A percentile compares a stretch with the other conserved stretches of the same genome.
phyloP scores from a whole-genome alignment of 2,797 vertebrate species.

The Syncerus caffer region DNA sequence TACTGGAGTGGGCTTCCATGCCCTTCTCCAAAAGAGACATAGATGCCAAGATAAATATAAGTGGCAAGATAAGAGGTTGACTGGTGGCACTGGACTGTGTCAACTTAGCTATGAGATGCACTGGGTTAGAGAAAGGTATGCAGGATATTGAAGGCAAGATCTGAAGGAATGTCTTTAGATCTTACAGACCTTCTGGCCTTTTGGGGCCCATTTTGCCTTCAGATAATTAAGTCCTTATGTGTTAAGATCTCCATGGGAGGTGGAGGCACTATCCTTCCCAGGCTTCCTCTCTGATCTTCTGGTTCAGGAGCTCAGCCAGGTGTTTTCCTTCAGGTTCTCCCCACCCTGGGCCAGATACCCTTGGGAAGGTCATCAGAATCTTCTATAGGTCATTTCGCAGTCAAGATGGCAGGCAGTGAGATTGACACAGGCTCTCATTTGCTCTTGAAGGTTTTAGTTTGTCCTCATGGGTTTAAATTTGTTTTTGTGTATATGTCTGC shows the following conservation, averaged over 20 bases:
- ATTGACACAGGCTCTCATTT: neutral
- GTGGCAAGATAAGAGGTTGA: neutral
- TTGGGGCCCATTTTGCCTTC: neutral
- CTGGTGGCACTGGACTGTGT: neutral
- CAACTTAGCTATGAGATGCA: neutral
- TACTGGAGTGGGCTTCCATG: neutral
- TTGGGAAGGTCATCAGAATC: accelerated
- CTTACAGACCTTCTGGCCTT: neutral
- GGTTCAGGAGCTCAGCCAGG: no score
- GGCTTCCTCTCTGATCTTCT: neutral
- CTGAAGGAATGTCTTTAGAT: neutral
- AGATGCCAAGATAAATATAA: neutral
- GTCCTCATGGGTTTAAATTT: neutral
- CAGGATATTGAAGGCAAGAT: neutral
- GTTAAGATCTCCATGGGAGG: neutral
- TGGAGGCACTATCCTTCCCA: neutral
- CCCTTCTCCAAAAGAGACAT: neutral
- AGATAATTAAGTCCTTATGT: accelerated
- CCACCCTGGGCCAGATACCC: neutral
- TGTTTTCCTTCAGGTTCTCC: neutral
- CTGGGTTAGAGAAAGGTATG: neutral
- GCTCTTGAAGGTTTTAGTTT: neutral
- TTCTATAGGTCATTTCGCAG: neutral
- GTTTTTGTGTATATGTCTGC: neutral
- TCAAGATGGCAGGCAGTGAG: neutral